These are phyloP conservation scores for Drosophila mimica DNA, from an alignment of 2,888 invertebrate genomes.

Conservation along the genomic window DNA sequence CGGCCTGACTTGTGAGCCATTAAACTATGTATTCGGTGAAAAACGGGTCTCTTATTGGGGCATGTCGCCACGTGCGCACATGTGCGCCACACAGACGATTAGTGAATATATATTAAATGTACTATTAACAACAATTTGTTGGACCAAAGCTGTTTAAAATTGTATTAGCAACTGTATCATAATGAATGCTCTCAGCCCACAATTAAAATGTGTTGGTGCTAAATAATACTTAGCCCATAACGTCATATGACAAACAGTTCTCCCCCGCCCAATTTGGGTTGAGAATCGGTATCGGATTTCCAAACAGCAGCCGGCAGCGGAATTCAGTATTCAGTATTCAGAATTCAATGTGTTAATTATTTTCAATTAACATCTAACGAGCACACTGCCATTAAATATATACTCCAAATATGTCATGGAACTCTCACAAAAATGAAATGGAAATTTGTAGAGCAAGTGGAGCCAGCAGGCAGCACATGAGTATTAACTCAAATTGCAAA, in stretches of 20 bases:
- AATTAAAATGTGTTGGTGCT: constrained; percentile 53
- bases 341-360: constrained; percentile 73
- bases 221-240: constrained; percentile 48
- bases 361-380: constrained; percentile 77
- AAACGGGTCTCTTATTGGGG: constrained; percentile 9
- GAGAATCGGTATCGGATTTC: constrained; percentile 45
- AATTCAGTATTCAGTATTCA: constrained; percentile 28
- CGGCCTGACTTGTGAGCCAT: constrained; percentile 11
- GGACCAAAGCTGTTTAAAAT: constrained; percentile 57
- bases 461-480: not conserved
- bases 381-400: constrained; percentile 34
- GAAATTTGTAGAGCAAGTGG: constrained; percentile 43
- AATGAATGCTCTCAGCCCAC: constrained; percentile 59
- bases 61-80: constrained; percentile 14
- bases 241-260: constrained; percentile 72
- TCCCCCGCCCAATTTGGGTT: not conserved
- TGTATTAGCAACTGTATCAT: constrained; percentile 59
- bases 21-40: not conserved
- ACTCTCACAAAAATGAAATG: constrained; percentile 36
- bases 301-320: constrained; percentile 26
- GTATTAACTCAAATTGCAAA: constrained; percentile 8
- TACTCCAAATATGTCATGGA: constrained; percentile 19
- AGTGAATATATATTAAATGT: constrained; percentile 23
- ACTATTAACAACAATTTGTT: constrained; percentile 32
- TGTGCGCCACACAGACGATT: constrained; percentile 13